Percentiles rank a stretch among this genome's conserved stretches.
phyloP scores from a whole-genome alignment of 2,888 invertebrate genomes.

The Stenoptilia bipunctidactyla region DNA sequence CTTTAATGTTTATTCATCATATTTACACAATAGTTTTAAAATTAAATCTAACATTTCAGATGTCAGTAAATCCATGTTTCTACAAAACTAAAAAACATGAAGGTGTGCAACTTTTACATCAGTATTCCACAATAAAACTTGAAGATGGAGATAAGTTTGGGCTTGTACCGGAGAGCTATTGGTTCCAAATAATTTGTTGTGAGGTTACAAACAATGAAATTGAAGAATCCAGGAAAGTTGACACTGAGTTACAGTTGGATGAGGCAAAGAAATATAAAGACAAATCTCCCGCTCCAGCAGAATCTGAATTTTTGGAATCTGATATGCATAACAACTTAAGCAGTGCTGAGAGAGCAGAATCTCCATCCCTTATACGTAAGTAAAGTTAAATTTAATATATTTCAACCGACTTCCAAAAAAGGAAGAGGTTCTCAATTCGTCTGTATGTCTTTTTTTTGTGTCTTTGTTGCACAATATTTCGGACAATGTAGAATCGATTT shows the following conservation, averaged over 20 bases:
- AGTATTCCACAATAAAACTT: constrained; percentile 33
- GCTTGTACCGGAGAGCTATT: constrained; percentile 54
- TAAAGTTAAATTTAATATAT: no score
- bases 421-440: no score
- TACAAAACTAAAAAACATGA: constrained; percentile 30
- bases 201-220: background rate
- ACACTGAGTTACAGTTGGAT: constrained; percentile 1
- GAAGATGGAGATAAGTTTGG: constrained; percentile 64
- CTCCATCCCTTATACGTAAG: background rate
- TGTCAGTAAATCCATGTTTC: constrained; percentile 69
- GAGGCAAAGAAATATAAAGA: background rate
- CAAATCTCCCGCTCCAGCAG: background rate
- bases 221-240: constrained; percentile 1
- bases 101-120: constrained; percentile 34
- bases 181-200: constrained; percentile 51
- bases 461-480: no score
- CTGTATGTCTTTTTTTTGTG: no score
- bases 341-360: constrained; percentile 1
- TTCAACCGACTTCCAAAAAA: no score
- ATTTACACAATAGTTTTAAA: no score
- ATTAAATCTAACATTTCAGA: constrained; percentile 39
- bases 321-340: no score
- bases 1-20: no score
- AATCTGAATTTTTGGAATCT: no score
- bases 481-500: no score